Base-by-base conservation (phyloP, 2,797 vertebrate genomes). In the Glossophaga mutica region DNA sequence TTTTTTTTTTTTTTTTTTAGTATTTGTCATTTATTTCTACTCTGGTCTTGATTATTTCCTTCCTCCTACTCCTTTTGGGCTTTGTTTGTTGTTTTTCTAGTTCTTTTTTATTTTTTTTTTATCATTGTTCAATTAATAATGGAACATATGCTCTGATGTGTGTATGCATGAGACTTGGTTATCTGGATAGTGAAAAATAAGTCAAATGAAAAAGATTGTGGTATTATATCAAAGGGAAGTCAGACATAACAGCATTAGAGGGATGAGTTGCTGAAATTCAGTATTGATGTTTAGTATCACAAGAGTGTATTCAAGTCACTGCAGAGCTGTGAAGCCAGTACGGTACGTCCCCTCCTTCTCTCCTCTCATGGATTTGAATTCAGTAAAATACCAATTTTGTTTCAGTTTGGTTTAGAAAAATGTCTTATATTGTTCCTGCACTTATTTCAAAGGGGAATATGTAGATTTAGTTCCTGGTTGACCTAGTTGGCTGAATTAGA, bases 401-500 rank as follows among this genome's bases (percentile, higher is more conserved):
- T 84, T 91, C 50, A 65, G 32, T 70, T 89, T 79, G 7, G 9
- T 59, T 96, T 37, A 90, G 34, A 78, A 78, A 81, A 78, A 65
- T 29, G 90, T 18, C 78, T 86, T 50, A 34, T 78, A 34, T 59
- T 90, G 15, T 48, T 77, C 89, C 82, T 92, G 12, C 70, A 77
- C 37, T 18, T 76, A 0, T 82, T 96, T 78, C n/a, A 11, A 87
- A 34, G 9, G 39, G 19, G 29, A 73, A 95, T 90, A 81, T 48
- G 22, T 79, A 87, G 81, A 78, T 92, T 94, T 94, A 74, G 14
- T 84, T 82, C 11, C 21, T 52, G 12, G 57, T 94, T 90, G 48
- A 91, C 26, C 44, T 86, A 39, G 48, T 65, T 95, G 57, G 5
- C 65, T 92, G 34, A 48, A 88, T 78, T 78, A 67, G 48, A 90